Evolutionary conservation across 1,140 invertebrate species (phyloP), one percentile per base, ranked within the genome.

Genomic region (Bombus confusus): DNA sequence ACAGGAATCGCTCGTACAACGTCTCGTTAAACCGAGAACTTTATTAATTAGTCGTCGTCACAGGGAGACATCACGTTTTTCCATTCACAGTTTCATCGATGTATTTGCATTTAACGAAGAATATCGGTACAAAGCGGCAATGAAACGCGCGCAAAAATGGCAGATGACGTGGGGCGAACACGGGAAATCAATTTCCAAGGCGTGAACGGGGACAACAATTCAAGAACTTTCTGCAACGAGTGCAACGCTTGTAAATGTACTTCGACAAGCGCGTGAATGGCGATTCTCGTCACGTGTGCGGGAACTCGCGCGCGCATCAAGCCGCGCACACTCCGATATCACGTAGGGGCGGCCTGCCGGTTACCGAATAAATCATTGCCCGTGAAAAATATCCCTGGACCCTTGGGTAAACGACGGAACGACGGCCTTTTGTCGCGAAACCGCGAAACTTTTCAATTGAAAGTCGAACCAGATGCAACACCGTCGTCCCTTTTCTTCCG

Each of bases 341-440:
- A 68, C n/a, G 18, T 52, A 25, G 39, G 18, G 62, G 43, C 59
- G 57, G n/a, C 69, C 62, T 52, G 62, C 78, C 57, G 15, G n/a
- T 31, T 64, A 59, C 57, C 74, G 87, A 79, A 88, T 89, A 88
- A 89, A 89, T 88, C 87, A 88, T 88, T 76, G 69, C 37, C 69
- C 74, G 57, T 79, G 79, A 83, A 81, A 86, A 88, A 88, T 88
- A 73, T 64, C 47, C 74, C 59, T 77, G 47, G 22, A 8, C 41
- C 28, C 8, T 47, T 52, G 18, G 31, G 43, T 22, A 47, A 39
- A 39, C 25, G 69, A 68, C 12, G 47, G 6, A 8, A 41, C 22
- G 22, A 28, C 72, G 59, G 12, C 12, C 73, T 39, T 13, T 43
- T 73, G 8, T 43, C 52, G 13, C 25, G 31, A 31, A 73, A 15